Percentiles rank a stretch among this genome's conserved stretches.
These are phyloP conservation scores for Achatina immaculata DNA, from an alignment of 1,140 invertebrate species.

Conservation along the genomic window DNA sequence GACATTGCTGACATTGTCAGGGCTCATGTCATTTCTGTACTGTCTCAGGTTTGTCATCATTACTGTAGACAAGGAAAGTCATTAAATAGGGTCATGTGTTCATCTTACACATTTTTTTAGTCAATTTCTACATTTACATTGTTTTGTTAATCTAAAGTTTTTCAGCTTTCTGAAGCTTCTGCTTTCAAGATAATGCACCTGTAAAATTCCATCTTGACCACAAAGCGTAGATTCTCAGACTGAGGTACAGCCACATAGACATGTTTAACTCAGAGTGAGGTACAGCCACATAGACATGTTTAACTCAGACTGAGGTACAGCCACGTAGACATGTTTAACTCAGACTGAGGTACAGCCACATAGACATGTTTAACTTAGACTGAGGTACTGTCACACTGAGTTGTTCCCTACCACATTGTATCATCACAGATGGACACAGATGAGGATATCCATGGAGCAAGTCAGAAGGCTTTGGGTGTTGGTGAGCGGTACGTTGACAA, in stretches of 20 bases:
- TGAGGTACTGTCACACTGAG: too few relatives aligned
- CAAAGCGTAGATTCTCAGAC: too few relatives aligned
- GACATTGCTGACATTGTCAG: slow-evolving; percentile 46
- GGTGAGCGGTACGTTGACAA: slow-evolving; percentile 71
- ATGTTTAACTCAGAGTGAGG: too few relatives aligned
- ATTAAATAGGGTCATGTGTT: too few relatives aligned
- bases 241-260: too few relatives aligned
- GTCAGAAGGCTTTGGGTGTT: slow-evolving; percentile 65
- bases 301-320: too few relatives aligned
- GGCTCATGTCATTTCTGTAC: slow-evolving; percentile 45
- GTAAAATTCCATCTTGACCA: too few relatives aligned
- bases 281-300: too few relatives aligned
- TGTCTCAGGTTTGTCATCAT: slow-evolving; percentile 49
- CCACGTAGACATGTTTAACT: too few relatives aligned
- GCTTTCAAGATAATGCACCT: background rate
- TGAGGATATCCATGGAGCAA: slow-evolving; percentile 10
- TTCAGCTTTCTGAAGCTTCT: background rate
- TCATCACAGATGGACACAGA: slow-evolving; percentile 31
- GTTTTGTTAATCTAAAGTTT: background rate
- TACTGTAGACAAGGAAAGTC: background rate
- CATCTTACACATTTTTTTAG: background rate
- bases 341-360: too few relatives aligned
- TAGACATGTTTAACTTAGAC: too few relatives aligned
- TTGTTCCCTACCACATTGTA: too few relatives aligned
- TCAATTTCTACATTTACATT: background rate